phyloP scores from a whole-genome alignment of 2,797 vertebrate genomes.

The Protosalanx chinensis region DNA sequence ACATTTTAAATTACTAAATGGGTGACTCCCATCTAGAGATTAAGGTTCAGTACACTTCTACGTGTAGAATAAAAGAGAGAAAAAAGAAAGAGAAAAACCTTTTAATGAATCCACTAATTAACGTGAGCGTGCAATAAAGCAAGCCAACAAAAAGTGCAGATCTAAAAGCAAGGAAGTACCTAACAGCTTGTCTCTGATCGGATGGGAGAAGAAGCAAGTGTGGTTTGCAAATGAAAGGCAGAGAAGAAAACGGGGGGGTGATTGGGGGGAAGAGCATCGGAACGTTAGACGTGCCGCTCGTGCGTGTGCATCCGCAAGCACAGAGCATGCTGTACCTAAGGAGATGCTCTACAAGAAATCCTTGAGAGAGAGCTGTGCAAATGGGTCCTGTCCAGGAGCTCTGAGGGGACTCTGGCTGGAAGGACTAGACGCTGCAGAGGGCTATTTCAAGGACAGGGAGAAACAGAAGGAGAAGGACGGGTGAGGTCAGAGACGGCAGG shows the following conservation, averaged over 20 bases:
- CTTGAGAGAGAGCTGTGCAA: conserved; percentile 99
- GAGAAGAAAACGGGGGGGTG: conserved; percentile 4
- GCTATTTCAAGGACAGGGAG: conserved; percentile 86
- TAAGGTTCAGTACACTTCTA: not conserved
- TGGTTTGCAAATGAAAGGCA: conserved; percentile 14
- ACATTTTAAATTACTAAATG: not conserved
- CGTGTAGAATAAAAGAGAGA: not conserved
- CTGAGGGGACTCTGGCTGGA: conserved; percentile 99
- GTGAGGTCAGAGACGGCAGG: conserved; percentile 60
- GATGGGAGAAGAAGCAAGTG: conserved; percentile 20
- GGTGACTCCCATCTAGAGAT: not conserved
- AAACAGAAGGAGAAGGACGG: conserved; percentile 67
- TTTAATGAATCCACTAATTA: conserved; percentile 1
- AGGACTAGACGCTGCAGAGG: conserved; percentile 99
- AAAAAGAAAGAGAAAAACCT: not conserved
- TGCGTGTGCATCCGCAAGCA: conserved; percentile 60
- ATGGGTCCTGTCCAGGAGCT: conserved; percentile 98
- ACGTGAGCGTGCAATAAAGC: not conserved
- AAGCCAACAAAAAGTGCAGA: not conserved
- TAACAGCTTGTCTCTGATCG: conserved; percentile 20
- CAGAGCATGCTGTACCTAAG: conserved; percentile 88
- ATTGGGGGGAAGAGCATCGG: conserved; percentile 21
- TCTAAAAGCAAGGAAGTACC: conserved; percentile 7
- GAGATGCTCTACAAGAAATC: conserved; percentile 99
- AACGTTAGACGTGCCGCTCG: conserved; percentile 40